Evolutionary conservation across 2,888 invertebrate genomes (phyloP).

Genomic region (Amphimallon solstitiale): DNA sequence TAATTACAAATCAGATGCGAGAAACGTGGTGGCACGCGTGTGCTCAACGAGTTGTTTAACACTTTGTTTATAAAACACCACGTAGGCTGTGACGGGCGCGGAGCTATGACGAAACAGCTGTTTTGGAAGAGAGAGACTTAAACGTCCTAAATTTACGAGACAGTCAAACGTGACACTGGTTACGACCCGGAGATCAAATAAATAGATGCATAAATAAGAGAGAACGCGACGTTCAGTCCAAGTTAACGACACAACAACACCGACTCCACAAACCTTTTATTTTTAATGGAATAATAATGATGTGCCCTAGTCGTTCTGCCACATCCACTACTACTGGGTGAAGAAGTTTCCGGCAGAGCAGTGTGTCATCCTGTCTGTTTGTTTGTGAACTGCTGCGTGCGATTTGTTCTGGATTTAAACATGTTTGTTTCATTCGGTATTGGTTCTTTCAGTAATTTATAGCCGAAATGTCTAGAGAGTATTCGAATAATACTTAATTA

Average conservation of each 20-base stretch:
- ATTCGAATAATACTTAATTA: no score
- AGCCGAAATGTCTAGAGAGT: no score
- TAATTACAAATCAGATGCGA: not conserved
- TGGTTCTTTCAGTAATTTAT: no score
- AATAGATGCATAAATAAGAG: conserved; percentile 37
- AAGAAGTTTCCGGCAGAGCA: no score
- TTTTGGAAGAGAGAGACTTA: conserved; percentile 1
- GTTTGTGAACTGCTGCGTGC: no score
- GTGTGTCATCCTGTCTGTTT: no score
- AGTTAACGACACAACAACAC: no score
- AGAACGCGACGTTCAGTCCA: not conserved
- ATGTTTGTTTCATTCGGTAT: no score
- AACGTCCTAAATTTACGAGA: conserved; percentile 24
- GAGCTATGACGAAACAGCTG: conserved; percentile 15
- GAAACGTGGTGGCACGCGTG: conserved; percentile 14
- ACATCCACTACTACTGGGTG: no score
- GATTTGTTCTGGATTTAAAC: no score
- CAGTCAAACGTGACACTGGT: conserved; percentile 38
- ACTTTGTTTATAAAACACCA: conserved; percentile 11
- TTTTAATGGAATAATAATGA: conserved; percentile 37
- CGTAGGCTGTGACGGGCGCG: not conserved
- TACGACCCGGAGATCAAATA: conserved; percentile 36
- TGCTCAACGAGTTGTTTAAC: not conserved
- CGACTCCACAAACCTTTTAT: not conserved
- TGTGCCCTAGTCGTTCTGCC: not conserved